These are phyloP conservation scores for Drosophila mercatorum DNA, from an alignment of 2,888 invertebrate genomes.

Conservation along the genomic window DNA sequence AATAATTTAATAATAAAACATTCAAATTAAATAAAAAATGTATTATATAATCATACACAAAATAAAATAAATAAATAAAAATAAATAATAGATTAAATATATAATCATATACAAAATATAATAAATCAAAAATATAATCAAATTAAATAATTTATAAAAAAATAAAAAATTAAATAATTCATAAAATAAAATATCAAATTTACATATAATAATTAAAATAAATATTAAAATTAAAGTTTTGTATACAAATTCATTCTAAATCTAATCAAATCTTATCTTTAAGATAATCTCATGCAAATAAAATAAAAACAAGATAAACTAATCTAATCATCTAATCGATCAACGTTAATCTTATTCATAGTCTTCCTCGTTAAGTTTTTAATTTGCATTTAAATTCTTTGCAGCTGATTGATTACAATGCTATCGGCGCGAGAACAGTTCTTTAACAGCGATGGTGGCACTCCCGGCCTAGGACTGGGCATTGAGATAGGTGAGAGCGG, in stretches of 20 bases:
- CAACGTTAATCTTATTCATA: neutral
- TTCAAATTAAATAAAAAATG: neutral
- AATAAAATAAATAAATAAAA: neutral
- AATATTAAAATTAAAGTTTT: too few relatives aligned
- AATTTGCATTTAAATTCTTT: constrained; percentile 6
- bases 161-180: neutral
- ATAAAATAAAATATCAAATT: neutral
- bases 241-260: neutral
- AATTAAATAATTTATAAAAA: neutral
- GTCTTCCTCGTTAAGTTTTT: neutral
- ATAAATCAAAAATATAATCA: neutral
- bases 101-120: neutral
- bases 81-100: neutral
- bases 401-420: constrained; percentile 64
- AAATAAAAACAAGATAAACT: neutral
- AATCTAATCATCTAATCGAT: neutral
- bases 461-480: constrained; percentile 70
- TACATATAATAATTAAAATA: neutral
- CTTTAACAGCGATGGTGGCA: constrained; percentile 59
- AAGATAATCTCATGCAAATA: neutral
- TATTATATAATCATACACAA: too few relatives aligned
- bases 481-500: constrained; percentile 68
- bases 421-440: constrained; percentile 78
- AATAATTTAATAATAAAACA: neutral
- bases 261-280: neutral